These are phyloP conservation scores for Arremon aurantiirostris DNA, from an alignment of 2,797 vertebrate species.

Conservation along the genomic window DNA sequence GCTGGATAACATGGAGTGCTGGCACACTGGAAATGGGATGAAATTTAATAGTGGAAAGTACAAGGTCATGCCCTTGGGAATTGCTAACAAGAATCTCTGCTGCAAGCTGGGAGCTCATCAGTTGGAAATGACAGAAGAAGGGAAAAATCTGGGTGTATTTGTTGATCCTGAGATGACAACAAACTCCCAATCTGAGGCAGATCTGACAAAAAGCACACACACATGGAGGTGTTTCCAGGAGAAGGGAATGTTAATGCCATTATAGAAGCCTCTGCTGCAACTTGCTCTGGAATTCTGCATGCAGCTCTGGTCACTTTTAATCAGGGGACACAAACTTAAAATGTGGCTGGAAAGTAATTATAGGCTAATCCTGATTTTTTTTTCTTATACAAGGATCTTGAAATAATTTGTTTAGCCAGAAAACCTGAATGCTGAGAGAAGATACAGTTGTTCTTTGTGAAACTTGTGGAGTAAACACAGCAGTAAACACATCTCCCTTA, in stretches of 20 bases:
- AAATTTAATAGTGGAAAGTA: slow-evolving; percentile 44
- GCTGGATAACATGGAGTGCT: neutral
- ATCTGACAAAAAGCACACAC: neutral
- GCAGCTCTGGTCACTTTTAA: neutral
- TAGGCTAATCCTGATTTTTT: neutral
- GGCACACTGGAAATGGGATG: slow-evolving; percentile 18
- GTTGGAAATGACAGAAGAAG: neutral
- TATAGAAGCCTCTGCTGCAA: neutral
- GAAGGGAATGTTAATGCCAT: neutral
- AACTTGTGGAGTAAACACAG: slow-evolving; percentile 27
- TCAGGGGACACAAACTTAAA: neutral
- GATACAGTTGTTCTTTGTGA: neutral
- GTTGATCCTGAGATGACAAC: neutral
- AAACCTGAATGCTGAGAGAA: neutral
- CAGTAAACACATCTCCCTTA: slow-evolving; percentile 36
- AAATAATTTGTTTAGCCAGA: neutral
- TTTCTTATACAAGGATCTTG: neutral
- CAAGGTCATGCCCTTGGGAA: slow-evolving; percentile 36
- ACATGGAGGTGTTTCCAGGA: neutral
- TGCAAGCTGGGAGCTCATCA: neutral
- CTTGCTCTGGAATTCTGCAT: neutral
- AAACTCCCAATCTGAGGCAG: neutral
- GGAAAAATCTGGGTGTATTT: slow-evolving; percentile 27
- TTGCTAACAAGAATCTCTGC: slow-evolving; percentile 18
- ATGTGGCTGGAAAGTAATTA: neutral